Conservation (phyloP, 1,140 invertebrate species). For the Nasonia longicornis region DNA sequence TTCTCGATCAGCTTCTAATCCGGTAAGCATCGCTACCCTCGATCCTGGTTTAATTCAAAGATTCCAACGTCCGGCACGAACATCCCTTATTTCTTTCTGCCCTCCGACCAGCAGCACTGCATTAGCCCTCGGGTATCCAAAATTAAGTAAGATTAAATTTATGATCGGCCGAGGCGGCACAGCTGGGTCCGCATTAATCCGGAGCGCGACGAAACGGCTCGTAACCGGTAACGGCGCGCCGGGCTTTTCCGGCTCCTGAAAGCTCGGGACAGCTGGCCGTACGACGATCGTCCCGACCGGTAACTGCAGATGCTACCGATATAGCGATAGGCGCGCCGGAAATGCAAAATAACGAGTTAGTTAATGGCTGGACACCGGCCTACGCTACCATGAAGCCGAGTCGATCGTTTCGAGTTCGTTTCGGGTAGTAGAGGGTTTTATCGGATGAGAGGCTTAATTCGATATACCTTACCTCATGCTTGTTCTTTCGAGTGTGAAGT, state of each 20-base stretch:
- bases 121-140: constrained; percentile 19
- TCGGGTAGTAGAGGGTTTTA: neutral
- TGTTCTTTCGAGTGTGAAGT: too few relatives aligned
- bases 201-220: neutral
- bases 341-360: constrained; percentile 31
- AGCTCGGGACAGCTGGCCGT: constrained; percentile 1
- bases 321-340: neutral
- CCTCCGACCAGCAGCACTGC: neutral
- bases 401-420: too few relatives aligned
- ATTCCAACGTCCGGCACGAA: constrained; percentile 21
- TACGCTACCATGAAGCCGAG: neutral
- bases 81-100: constrained; percentile 28
- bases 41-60: constrained; percentile 2
- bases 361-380: neutral
- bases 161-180: constrained; percentile 11
- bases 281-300: neutral
- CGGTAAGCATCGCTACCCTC: neutral
- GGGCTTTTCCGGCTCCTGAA: constrained; percentile 31
- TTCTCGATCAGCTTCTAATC: too few relatives aligned
- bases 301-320: constrained; percentile 2
- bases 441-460: neutral
- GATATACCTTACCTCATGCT: too few relatives aligned
- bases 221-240: constrained; percentile 21
- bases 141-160: constrained; percentile 45
- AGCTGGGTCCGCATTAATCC: constrained; percentile 39